phyloP scores from a whole-genome alignment of 1,140 invertebrate species.

The Scaptomyza montana region DNA sequence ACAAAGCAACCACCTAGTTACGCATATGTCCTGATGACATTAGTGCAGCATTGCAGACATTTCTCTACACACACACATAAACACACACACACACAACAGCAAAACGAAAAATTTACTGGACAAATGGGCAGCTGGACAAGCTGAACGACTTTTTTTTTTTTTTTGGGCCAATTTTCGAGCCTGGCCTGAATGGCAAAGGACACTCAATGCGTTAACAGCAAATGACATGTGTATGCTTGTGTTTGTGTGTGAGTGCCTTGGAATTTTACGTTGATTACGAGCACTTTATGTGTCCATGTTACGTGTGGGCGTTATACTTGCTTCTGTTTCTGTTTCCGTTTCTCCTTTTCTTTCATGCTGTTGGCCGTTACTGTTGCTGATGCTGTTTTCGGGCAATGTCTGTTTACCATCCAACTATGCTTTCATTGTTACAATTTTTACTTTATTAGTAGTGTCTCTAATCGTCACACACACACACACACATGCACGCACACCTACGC shows the following conservation, averaged over 20 bases:
- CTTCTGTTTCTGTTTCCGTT: constrained; percentile 8
- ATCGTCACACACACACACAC: constrained; percentile 21
- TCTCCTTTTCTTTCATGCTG: not conserved
- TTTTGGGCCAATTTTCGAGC: constrained; percentile 35
- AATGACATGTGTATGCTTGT: constrained; percentile 23
- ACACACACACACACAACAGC: constrained; percentile 5
- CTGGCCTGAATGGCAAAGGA: constrained; percentile 35
- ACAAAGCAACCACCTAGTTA: constrained; percentile 68
- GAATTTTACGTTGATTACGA: constrained; percentile 80
- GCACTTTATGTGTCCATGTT: constrained; percentile 73
- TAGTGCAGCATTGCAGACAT: constrained; percentile 80
- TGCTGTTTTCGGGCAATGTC: constrained; percentile 10
- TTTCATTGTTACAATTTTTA: constrained; percentile 72
- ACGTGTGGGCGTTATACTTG: constrained; percentile 67
- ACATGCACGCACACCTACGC: not conserved
- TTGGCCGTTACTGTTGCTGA: not conserved
- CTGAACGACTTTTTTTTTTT: constrained; percentile 14
- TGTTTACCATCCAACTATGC: constrained; percentile 49
- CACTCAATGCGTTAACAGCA: constrained; percentile 44
- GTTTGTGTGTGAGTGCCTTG: constrained; percentile 48
- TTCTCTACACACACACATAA: constrained; percentile 23
- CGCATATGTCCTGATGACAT: constrained; percentile 75
- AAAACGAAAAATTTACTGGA: constrained; percentile 57
- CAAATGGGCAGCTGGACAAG: not conserved
- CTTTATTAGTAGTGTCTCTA: constrained; percentile 65